phyloP scores from a whole-genome alignment of 2,888 invertebrate genomes.

The Bruchidius siliquastri region DNA sequence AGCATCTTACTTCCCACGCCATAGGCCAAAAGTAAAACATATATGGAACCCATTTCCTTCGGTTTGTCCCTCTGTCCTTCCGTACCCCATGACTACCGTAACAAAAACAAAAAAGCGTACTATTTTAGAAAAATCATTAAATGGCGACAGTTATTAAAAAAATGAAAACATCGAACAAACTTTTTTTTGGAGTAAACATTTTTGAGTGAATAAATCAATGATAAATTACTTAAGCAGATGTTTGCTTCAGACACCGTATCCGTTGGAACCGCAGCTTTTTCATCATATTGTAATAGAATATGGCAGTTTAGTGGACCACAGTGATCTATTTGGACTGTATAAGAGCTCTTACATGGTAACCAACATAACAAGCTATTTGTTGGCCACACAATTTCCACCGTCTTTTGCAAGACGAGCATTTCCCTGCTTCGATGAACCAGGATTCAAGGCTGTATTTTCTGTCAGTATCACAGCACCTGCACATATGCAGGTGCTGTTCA shows the following conservation, averaged over 20 bases:
- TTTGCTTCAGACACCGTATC: neutral
- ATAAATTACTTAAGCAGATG: neutral
- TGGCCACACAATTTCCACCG: slow-evolving; percentile 26
- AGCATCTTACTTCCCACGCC: no score
- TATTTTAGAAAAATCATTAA: no score
- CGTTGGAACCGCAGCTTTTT: neutral
- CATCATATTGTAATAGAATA: neutral
- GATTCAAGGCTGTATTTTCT: slow-evolving; percentile 22
- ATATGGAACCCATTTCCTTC: no score
- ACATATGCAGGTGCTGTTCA: slow-evolving; percentile 12
- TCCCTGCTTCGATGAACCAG: slow-evolving; percentile 29
- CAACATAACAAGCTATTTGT: slow-evolving; percentile 18
- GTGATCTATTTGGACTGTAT: slow-evolving; percentile 22
- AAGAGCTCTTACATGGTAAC: slow-evolving; percentile 21
- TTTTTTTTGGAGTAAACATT: no score
- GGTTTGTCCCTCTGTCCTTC: no score
- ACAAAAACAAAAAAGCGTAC: no score
- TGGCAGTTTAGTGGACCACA: slow-evolving; percentile 14
- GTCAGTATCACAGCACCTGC: slow-evolving; percentile 18
- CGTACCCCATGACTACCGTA: no score
- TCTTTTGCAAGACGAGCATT: slow-evolving; percentile 22
- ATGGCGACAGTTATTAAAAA: no score
- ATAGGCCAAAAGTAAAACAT: no score
- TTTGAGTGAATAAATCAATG: no score
- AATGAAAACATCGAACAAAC: no score